A percentile compares a stretch with the other conserved stretches of the same genome.
Evolutionary conservation across 2,888 invertebrate genomes (phyloP).

Genomic region (Stenichneumon culpator): DNA sequence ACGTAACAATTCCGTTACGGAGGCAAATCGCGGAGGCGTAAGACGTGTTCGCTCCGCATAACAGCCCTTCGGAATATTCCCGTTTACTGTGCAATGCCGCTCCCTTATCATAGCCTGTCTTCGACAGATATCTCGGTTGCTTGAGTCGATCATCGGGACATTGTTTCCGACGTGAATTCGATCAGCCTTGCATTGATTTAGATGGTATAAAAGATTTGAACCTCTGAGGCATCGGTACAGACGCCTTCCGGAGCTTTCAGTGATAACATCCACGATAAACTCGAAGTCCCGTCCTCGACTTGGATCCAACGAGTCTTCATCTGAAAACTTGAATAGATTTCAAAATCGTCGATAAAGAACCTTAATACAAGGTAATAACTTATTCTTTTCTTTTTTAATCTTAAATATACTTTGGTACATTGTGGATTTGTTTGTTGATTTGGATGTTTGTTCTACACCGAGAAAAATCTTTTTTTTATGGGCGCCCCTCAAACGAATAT

Average conservation of each 20-base stretch:
- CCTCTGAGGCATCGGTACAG: conserved; percentile 35
- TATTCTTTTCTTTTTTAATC: too few relatives aligned
- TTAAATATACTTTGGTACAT: too few relatives aligned
- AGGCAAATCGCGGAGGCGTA: conserved; percentile 31
- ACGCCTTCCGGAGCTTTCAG: conserved; percentile 34
- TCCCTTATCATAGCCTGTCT: conserved; percentile 38
- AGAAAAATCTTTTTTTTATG: too few relatives aligned
- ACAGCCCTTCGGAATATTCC: neutral
- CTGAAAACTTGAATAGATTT: too few relatives aligned
- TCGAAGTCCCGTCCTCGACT: neutral
- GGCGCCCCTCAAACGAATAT: too few relatives aligned
- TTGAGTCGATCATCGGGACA: neutral
- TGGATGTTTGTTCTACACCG: too few relatives aligned
- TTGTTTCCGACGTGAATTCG: conserved; percentile 62
- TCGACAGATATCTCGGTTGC: conserved; percentile 54
- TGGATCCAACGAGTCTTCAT: neutral
- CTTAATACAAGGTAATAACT: too few relatives aligned
- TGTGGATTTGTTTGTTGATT: too few relatives aligned
- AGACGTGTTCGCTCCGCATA: neutral
- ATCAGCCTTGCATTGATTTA: conserved; percentile 38
- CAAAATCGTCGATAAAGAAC: too few relatives aligned
- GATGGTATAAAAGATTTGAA: conserved; percentile 63
- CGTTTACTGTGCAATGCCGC: conserved; percentile 1
- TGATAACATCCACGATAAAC: conserved; percentile 27
- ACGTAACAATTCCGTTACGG: neutral